Base-by-base conservation (phyloP, 2,113 vertebrate species). In the Bubalus kerabau region DNA sequence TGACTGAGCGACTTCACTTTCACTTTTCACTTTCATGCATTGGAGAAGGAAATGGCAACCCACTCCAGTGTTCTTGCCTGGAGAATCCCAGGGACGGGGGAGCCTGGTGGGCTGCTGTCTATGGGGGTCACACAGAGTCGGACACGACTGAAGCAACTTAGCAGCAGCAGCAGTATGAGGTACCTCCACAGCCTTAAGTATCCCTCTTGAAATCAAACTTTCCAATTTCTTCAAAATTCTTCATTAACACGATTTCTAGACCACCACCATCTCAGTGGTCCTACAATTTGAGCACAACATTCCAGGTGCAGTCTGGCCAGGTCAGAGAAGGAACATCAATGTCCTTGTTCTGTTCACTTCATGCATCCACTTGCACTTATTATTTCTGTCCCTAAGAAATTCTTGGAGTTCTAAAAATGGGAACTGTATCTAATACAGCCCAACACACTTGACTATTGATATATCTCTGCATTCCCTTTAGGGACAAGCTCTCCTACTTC, bases 331-430 rank as follows among this genome's bases (percentile, higher is more conserved):
- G 1, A 46, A 6, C 19, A 26, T 5, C 9, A 2, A 6, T 26
- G 8, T 28, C 36, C 16, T 88, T 56, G 15, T 74, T 90, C 62
- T 30, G 0, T 6, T 83, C 80, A 48, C 1, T 46, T 21, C 15
- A 17, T 71, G 62, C 12, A 7, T 13, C 97, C 74, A 64, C 30
- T 16, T 50, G 11, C 30, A 36, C 21, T 26, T 85, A 54, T 19
- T n/a, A 90, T 32, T 62, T 48, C 85, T 28, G 14, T 88, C 90
- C 81, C 64, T 92, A 88, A 86, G 90, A 96, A 90, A 91, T 36
- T 62, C 46, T 74, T 26, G 14, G 64, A 86, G 74, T 60, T 94
- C 95, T 94, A 80, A 76, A 87, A 96, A n/a, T 54, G 92, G 36
- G 21, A 48, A 85, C 10, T 62, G 19, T 48, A 71, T 80, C 60